A percentile compares a stretch with the other conserved stretches of the same genome.
These are phyloP conservation scores for Cordilura impudica DNA, from an alignment of 2,888 invertebrate species.

Conservation along the genomic window DNA sequence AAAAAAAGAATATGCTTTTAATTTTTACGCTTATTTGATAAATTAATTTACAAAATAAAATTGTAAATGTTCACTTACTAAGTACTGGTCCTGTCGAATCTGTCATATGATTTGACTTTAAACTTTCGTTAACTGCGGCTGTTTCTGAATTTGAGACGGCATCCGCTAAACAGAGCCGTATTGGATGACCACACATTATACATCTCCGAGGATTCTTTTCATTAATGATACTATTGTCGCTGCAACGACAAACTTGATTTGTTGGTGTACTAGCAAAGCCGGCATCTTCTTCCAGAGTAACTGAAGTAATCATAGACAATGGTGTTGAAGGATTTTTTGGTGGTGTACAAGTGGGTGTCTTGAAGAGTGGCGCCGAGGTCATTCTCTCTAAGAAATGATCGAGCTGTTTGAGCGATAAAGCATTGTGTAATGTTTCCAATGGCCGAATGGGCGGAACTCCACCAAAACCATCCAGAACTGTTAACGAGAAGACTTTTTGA, in stretches of 20 bases:
- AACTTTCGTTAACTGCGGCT: not conserved
- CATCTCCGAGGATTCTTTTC: slow-evolving; percentile 34
- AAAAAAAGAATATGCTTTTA: slow-evolving; percentile 15
- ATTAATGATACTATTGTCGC: slow-evolving; percentile 18
- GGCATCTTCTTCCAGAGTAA: slow-evolving; percentile 43
- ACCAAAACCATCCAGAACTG: slow-evolving; percentile 90
- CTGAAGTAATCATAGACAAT: slow-evolving; percentile 60
- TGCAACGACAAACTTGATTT: slow-evolving; percentile 52
- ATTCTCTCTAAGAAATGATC: slow-evolving; percentile 93
- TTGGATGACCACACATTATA: slow-evolving; percentile 43
- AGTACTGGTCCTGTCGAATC: slow-evolving; percentile 41
- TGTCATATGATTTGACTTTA: slow-evolving; percentile 18
- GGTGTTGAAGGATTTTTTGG: slow-evolving; percentile 83
- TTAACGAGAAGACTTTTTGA: slow-evolving; percentile 55
- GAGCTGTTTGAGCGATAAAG: slow-evolving; percentile 93
- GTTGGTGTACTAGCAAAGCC: slow-evolving; percentile 42
- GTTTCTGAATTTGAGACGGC: not conserved
- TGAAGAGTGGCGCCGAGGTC: slow-evolving; percentile 85
- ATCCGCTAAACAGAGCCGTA: not conserved
- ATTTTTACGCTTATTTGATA: not conserved
- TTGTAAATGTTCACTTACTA: slow-evolving; percentile 54
- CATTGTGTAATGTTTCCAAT: slow-evolving; percentile 98
- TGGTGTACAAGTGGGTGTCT: slow-evolving; percentile 86
- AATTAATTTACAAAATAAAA: slow-evolving; percentile 23
- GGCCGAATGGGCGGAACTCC: slow-evolving; percentile 97